Conservation (phyloP, 2,888 invertebrate genomes). For the Oeneis ivallda region DNA sequence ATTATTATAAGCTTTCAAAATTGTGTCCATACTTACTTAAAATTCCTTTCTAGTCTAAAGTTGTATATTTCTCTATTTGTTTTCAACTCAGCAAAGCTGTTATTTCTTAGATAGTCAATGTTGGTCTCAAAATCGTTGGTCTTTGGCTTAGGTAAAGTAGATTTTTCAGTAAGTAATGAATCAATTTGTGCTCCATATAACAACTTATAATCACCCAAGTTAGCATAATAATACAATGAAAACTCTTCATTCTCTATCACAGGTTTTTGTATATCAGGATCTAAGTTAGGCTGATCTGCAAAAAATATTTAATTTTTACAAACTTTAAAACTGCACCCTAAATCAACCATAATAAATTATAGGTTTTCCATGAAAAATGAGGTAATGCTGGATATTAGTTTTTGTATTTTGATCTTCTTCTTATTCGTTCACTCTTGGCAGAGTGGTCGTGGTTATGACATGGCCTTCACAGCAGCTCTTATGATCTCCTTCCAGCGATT, state of each 20-base stretch:
- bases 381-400: too few species aligned
- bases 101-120: slow-evolving; percentile 45
- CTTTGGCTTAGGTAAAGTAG: slow-evolving; percentile 34
- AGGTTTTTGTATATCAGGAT: slow-evolving; percentile 45
- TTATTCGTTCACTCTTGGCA: too few species aligned
- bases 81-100: slow-evolving; percentile 48
- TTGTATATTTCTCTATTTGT: slow-evolving; percentile 47
- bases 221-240: slow-evolving; percentile 44
- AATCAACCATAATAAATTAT: too few species aligned
- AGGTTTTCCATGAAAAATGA: too few species aligned
- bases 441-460: too few species aligned
- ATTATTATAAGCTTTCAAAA: background rate
- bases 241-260: slow-evolving; percentile 56
- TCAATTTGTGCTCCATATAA: slow-evolving; percentile 55
- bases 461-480: too few species aligned
- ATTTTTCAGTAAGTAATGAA: slow-evolving; percentile 44
- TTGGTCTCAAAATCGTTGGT: slow-evolving; percentile 41
- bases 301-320: slow-evolving; percentile 18
- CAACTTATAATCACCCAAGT: slow-evolving; percentile 45
- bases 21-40: slow-evolving; percentile 45
- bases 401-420: too few species aligned
- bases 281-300: slow-evolving; percentile 45
- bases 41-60: slow-evolving; percentile 45
- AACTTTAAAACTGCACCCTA: too few species aligned
- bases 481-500: too few species aligned